Percentiles rank a stretch among this genome's conserved stretches.
Conservation (phyloP, 23 tunicate species). For the Ciona savignyi region DNA sequence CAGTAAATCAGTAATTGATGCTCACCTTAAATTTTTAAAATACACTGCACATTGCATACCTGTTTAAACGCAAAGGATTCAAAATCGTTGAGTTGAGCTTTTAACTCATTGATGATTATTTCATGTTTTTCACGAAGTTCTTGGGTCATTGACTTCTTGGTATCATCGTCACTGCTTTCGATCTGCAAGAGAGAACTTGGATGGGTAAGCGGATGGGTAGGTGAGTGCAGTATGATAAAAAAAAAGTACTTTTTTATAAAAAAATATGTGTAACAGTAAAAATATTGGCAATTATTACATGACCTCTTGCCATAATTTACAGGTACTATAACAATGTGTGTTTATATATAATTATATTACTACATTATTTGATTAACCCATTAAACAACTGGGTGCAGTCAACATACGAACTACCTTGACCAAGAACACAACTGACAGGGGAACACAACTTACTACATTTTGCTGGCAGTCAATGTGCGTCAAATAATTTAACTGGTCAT, state of each 20-base stretch:
- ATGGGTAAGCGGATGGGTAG: too few species aligned
- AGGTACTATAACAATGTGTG: background rate
- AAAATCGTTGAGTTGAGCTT: conserved; percentile 78
- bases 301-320: too few species aligned
- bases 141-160: conserved; percentile 25
- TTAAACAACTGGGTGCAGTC: too few species aligned
- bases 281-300: too few species aligned
- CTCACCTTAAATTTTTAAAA: background rate
- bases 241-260: too few species aligned
- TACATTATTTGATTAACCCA: background rate
- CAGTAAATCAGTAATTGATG: background rate
- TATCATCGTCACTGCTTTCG: conserved; percentile 2
- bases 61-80: conserved; percentile 82
- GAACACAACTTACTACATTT: too few species aligned
- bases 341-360: too few species aligned
- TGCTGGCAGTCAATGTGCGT: too few species aligned
- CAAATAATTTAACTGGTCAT: background rate
- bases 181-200: background rate
- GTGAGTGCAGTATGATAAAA: too few species aligned
- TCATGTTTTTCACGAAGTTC: conserved; percentile 51
- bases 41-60: conserved; percentile 13
- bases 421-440: too few species aligned
- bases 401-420: too few species aligned
- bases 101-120: conserved; percentile 63
- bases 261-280: too few species aligned